A percentile compares a stretch with the other conserved stretches of the same genome.
These are phyloP conservation scores for Salmo trutta DNA, from an alignment of 2,797 vertebrate species.

Conservation along the genomic window DNA sequence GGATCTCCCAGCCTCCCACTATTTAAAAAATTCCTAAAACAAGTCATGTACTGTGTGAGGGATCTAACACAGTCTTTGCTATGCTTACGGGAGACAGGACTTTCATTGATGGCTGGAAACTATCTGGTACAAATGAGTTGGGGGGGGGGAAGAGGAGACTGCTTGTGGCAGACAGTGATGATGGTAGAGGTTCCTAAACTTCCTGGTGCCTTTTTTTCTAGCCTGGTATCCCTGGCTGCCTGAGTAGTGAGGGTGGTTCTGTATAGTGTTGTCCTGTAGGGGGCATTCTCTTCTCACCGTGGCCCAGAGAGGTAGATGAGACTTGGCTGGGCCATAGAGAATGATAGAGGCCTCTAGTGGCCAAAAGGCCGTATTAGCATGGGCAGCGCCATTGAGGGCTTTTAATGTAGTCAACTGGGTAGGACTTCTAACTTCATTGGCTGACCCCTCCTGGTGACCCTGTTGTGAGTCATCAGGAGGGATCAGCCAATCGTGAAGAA, in stretches of 20 bases:
- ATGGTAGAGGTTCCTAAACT: neutral
- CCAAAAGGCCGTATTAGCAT: too few species aligned
- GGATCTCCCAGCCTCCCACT: neutral
- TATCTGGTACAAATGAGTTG: slow-evolving; percentile 4
- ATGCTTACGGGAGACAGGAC: neutral
- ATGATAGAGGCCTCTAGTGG: too few species aligned
- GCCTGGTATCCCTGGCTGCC: neutral
- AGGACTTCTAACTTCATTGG: too few species aligned
- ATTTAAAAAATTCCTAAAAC: slow-evolving; percentile 11
- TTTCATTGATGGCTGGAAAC: neutral
- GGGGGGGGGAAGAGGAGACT: neutral
- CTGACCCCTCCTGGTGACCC: too few species aligned
- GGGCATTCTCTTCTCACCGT: slow-evolving; percentile 19
- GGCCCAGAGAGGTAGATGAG: neutral
- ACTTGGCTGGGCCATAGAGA: neutral
- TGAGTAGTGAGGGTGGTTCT: slow-evolving; percentile 10
- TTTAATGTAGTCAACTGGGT: too few species aligned
- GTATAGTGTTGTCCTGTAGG: slow-evolving; percentile 27
- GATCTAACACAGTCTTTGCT: slow-evolving; percentile 7
- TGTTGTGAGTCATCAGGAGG: too few species aligned
- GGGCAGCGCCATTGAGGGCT: too few species aligned
- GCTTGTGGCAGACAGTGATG: neutral
- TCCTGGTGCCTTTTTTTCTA: neutral
- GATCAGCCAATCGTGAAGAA: too few species aligned
- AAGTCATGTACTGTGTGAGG: slow-evolving; percentile 39